Base-by-base conservation (phyloP, 2,888 invertebrate species). In the Crocallis elinguaria region DNA sequence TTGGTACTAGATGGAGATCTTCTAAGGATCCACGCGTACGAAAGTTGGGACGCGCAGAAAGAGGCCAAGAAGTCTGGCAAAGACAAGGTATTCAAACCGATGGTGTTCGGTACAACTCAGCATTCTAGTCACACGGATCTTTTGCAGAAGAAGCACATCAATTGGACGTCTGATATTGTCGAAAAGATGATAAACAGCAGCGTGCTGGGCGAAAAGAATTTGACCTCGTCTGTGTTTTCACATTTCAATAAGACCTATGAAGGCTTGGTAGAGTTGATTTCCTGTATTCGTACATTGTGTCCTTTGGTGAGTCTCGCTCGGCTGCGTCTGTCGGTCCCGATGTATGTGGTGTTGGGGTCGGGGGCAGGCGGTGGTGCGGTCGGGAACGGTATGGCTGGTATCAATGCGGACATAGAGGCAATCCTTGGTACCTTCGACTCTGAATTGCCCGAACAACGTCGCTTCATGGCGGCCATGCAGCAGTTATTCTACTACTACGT, bases 401-500 rank as follows among this genome's bases (percentile, higher is more conserved):
- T 79, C 0, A 94, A 95, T 73, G 92, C 95, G 0, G 97, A 97
- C 74, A 92, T 95, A 0, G 93, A 94, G 44, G 96, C 96, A 0
- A 97, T 97, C 64, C 92, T 97, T 36, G 96, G 95, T 0, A 93
- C 94, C 9, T 96, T 95, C 67, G 94, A 94, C 54, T 94, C 95
- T 0, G 94, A 93, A 66, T 94, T 94, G 29, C 94, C 94, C 0
- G 95, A 95, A 67, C 96, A 96, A 74, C 93, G 95, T 32, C 92
- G 95, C 12, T 97, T 94, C 74, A 93, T 95, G 64, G 93, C 95
- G 0, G 95, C 96, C 8, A 95, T 97, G 92, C 96, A 96, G 73
- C 94, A 95, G 60, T 83, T 96, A 21, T 97, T 97, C 82, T 96
- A 96, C 81, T 94, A 95, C 69, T 97, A 94, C 70, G 96, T 96